phyloP scores from a whole-genome alignment of 2,797 vertebrate genomes.

The Melopsittacus undulatus region DNA sequence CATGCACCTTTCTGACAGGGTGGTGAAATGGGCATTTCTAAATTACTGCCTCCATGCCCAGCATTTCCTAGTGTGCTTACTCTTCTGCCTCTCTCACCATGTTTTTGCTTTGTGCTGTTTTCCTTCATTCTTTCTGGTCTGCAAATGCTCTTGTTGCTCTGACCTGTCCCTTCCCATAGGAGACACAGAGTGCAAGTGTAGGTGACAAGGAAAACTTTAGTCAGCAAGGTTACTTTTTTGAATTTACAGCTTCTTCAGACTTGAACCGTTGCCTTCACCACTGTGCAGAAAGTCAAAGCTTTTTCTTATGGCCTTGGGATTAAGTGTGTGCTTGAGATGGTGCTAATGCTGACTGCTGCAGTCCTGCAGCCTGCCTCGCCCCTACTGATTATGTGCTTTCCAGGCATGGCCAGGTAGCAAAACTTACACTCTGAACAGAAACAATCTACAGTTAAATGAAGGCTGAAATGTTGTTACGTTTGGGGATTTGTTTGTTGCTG shows the following conservation, averaged over 20 bases:
- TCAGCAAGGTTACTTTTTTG: not conserved
- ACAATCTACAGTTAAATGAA: not conserved
- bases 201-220: not conserved
- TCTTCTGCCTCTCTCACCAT: not conserved
- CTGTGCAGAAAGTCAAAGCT: not conserved
- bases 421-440: not conserved
- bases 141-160: not conserved
- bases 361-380: not conserved
- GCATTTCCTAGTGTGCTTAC: not conserved
- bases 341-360: not conserved
- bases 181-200: not conserved
- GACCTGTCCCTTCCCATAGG: not conserved
- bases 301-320: not conserved
- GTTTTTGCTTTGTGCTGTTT: not conserved
- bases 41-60: not conserved
- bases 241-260: not conserved
- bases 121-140: not conserved
- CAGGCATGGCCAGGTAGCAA: not conserved
- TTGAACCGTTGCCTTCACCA: not conserved
- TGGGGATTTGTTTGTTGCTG: not conserved
- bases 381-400: not conserved
- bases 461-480: not conserved
- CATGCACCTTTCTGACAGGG: not conserved
- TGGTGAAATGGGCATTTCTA: not conserved
- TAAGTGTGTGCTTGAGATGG: not conserved